Conservation (phyloP, 2,797 vertebrate species). For the Tarsius wallacei region DNA sequence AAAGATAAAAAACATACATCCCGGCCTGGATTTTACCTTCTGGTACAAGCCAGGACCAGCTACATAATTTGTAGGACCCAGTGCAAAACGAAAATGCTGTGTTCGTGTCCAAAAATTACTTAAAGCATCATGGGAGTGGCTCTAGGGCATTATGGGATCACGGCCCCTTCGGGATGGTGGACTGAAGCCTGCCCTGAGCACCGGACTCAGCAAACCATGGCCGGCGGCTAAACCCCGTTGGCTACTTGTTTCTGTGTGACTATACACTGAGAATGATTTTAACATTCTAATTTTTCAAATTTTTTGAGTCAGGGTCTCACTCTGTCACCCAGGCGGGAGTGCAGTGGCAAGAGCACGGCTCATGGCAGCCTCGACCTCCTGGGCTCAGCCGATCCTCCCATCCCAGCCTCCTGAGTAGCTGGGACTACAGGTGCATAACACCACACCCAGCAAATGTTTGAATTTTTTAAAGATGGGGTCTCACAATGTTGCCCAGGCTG, state of each 20-base stretch:
- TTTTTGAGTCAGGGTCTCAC: background rate
- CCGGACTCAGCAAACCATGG: background rate
- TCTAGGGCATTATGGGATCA: background rate
- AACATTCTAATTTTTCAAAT: background rate
- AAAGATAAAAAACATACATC: background rate
- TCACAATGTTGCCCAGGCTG: background rate
- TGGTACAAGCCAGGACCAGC: background rate
- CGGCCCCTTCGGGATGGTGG: too few species aligned
- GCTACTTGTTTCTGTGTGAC: background rate
- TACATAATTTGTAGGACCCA: conserved; percentile 14
- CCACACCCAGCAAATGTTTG: background rate
- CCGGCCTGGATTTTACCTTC: background rate
- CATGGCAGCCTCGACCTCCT: background rate
- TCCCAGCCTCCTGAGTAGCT: background rate
- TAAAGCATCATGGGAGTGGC: background rate
- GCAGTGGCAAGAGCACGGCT: background rate
- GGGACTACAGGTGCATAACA: background rate
- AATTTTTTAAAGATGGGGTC: background rate
- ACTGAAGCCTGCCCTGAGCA: background rate
- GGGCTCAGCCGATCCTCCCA: background rate
- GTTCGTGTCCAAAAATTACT: conserved; percentile 10
- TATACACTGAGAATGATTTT: conserved; percentile 32
- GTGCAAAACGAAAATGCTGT: conserved; percentile 7
- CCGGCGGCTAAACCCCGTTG: background rate
- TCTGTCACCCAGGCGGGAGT: background rate